Conservation (phyloP, 2,797 vertebrate species). For the Myotis pilosus region DNA sequence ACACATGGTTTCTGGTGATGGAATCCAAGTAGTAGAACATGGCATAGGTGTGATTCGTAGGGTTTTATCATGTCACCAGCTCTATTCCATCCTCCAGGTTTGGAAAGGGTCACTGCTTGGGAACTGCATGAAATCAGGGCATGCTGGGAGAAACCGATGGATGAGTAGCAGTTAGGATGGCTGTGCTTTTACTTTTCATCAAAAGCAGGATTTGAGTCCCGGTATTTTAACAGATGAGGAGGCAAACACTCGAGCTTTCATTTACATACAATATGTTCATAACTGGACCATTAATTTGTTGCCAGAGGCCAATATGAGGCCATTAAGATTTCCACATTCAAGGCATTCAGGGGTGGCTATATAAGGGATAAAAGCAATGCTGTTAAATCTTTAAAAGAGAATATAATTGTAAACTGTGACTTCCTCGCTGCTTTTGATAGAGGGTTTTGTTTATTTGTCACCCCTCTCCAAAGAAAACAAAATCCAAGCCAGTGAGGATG, state of each 20-base stretch:
- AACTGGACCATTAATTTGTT: conserved; percentile 38
- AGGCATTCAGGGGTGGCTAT: conserved; percentile 61
- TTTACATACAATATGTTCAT: conserved; percentile 22
- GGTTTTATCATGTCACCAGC: neutral
- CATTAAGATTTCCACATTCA: conserved; percentile 49
- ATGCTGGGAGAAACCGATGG: neutral
- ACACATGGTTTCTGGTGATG: neutral
- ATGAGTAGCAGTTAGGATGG: neutral
- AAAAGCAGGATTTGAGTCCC: neutral
- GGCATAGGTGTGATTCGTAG: neutral
- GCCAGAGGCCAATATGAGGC: conserved; percentile 37
- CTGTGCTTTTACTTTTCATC: neutral
- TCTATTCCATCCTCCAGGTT: neutral
- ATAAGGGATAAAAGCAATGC: conserved; percentile 70
- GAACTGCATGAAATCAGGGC: neutral
- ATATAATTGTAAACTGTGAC: conserved; percentile 61
- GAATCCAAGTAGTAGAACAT: neutral
- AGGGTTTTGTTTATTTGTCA: conserved; percentile 49
- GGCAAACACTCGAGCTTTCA: neutral
- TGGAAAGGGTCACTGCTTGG: neutral
- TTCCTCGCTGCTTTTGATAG: conserved; percentile 66
- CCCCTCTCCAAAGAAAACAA: conserved; percentile 57
- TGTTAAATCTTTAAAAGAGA: conserved; percentile 70
- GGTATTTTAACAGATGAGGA: neutral
- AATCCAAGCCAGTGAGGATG: conserved; percentile 15